A percentile compares a stretch with the other conserved stretches of the same genome.
Evolutionary conservation across 2,113 vertebrate species (phyloP).

Genomic region (Peucedramus taeniatus): DNA sequence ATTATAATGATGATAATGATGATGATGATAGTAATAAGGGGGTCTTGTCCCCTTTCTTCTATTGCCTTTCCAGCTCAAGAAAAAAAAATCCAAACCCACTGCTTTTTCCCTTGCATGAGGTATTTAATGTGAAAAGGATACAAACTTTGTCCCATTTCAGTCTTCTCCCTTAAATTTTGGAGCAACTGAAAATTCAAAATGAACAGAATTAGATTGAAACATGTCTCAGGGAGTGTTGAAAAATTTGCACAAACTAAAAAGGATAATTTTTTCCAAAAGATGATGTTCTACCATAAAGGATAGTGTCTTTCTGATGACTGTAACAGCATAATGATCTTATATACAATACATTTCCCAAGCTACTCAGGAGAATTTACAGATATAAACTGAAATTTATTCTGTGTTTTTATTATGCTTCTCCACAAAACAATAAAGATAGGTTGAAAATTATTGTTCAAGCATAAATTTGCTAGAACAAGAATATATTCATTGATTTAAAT

Average conservation of each 20-base stretch:
- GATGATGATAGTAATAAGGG: background rate
- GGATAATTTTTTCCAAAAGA: constrained; percentile 23
- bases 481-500: background rate
- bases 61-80: background rate
- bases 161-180: background rate
- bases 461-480: background rate
- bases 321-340: background rate
- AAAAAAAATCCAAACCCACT: background rate
- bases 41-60: constrained; percentile 17
- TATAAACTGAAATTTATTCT: background rate
- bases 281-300: constrained; percentile 1
- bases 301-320: background rate
- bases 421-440: background rate
- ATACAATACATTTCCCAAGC: background rate
- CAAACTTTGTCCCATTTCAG: background rate
- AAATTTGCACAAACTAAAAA: constrained; percentile 16
- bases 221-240: background rate
- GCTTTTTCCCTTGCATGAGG: background rate
- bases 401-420: background rate
- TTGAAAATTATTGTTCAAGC: background rate
- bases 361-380: background rate
- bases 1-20: background rate
- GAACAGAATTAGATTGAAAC: constrained; percentile 15
- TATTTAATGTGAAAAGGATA: background rate
- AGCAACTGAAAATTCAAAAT: constrained; percentile 6